Base-by-base conservation (phyloP, 2,797 vertebrate genomes). In the Ambastaia sidthimunki region DNA sequence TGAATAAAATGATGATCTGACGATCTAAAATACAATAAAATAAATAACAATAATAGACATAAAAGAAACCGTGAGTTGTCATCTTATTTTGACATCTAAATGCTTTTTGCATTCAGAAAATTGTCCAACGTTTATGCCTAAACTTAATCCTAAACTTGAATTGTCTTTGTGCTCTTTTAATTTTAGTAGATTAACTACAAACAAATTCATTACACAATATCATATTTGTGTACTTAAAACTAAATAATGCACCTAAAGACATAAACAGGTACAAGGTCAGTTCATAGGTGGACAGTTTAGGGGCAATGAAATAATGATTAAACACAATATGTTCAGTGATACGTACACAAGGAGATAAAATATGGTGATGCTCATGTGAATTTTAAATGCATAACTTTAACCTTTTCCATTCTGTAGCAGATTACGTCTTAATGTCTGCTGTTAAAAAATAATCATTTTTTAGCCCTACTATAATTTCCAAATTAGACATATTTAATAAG, bases 221-320 rank as follows among this genome's bases (percentile, higher is more conserved):
- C 28, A 68, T 48, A 57, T 68, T 15, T 19, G 37, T 59, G 23
- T 69, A 77, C 52, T 6, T 63, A 44, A 44, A 44, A 44, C 41
- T 69, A 41, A 47, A 59, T 25, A 31, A 31, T 48, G 16, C 23
- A 47, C 12, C 18, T 7, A 48, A 59, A 69, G 13, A 16, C 9
- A 47, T 16, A 44, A 54, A 66, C 19, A 50, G 10, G 11, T 4
- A 21, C 16, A 59, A 76, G 41, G 63, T 59, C 18, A 76, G 57
- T 47, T 31, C 23, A 59, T 12, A 76, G 21, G 21, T 59, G 34
- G 23, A 13, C 7, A 59, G 25, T 48, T 77, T 10, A 67, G 62
- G 16, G 31, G 62, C 31, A 65, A 65, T 37, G 3, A 67, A 68
- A 68, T 13, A 76, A 44, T 55, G 62, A 15, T 41, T 55, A 47